Conservation (phyloP, 2,888 invertebrate species). For the Thymelicus lineola region DNA sequence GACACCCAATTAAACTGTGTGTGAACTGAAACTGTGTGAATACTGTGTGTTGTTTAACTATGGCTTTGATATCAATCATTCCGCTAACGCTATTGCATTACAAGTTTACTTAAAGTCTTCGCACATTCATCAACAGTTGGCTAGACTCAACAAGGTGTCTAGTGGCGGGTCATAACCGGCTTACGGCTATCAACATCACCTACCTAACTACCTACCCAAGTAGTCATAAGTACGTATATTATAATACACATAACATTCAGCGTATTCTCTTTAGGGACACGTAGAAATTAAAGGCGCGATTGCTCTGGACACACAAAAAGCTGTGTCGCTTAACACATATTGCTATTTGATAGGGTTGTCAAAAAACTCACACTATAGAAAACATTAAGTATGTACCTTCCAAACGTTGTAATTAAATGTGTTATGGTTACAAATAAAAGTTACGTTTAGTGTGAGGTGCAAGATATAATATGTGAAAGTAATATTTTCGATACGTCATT, state of each 20-base stretch:
- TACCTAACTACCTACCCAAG: slow-evolving; percentile 16
- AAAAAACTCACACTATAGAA: no score
- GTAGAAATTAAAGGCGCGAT: slow-evolving; percentile 22
- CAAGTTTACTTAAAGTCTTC: slow-evolving; percentile 23
- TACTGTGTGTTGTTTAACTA: neutral
- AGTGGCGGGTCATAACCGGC: slow-evolving; percentile 55
- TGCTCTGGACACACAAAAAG: slow-evolving; percentile 18
- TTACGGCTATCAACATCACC: slow-evolving; percentile 39
- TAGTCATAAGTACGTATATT: slow-evolving; percentile 24
- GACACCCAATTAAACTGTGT: neutral
- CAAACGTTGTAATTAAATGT: no score
- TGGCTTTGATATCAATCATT: slow-evolving; percentile 18
- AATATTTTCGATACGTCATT: no score
- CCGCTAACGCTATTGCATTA: slow-evolving; percentile 18
- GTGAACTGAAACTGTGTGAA: no score
- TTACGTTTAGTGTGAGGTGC: no score
- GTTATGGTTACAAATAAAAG: no score
- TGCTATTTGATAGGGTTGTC: slow-evolving; percentile 20
- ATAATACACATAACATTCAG: slow-evolving; percentile 25
- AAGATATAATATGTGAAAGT: no score
- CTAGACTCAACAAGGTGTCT: slow-evolving; percentile 80
- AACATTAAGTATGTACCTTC: no score
- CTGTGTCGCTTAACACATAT: slow-evolving; percentile 14
- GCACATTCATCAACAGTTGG: slow-evolving; percentile 41
- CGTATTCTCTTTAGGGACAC: neutral